Percentiles rank a stretch among this genome's conserved stretches.
phyloP scores from a whole-genome alignment of 35 echinoderm and acorn worm species.

The Apostichopus parvimensis region DNA sequence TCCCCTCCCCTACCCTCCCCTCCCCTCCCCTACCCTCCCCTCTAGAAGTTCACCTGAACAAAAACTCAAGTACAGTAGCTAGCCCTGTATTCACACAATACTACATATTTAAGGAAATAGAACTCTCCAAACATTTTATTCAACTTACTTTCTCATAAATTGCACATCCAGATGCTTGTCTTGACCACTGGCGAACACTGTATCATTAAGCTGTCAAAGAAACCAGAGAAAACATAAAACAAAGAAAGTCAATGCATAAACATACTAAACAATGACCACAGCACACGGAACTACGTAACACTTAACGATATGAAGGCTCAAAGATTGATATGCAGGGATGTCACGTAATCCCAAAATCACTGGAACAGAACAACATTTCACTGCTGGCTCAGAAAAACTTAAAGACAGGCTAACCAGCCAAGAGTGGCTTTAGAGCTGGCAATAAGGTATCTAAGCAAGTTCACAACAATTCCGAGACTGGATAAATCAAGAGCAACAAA shows the following conservation, averaged over 20 bases:
- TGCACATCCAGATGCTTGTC: constrained; percentile 83
- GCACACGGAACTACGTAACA: not conserved
- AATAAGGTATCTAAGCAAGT: not conserved
- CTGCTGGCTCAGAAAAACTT: too few relatives aligned
- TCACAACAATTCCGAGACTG: too few relatives aligned
- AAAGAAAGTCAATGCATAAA: not conserved
- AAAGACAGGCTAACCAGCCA: too few relatives aligned
- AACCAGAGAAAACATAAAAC: not conserved
- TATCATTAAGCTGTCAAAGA: constrained; percentile 80
- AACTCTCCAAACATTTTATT: not conserved
- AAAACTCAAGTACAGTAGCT: too few relatives aligned
- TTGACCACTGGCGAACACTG: constrained; percentile 88
- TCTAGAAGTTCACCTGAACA: too few relatives aligned
- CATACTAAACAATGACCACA: not conserved
- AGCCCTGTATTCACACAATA: too few relatives aligned
- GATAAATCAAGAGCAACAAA: too few relatives aligned
- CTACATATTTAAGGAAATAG: too few relatives aligned
- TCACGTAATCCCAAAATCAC: too few relatives aligned
- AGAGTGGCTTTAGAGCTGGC: not conserved
- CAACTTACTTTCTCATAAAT: constrained; percentile 83
- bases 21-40: too few relatives aligned
- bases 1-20: too few relatives aligned
- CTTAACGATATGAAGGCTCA: not conserved
- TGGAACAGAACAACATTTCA: too few relatives aligned
- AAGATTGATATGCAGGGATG: not conserved